Conservation (phyloP, 2,888 invertebrate genomes). For the Diloba caeruleocephala region DNA sequence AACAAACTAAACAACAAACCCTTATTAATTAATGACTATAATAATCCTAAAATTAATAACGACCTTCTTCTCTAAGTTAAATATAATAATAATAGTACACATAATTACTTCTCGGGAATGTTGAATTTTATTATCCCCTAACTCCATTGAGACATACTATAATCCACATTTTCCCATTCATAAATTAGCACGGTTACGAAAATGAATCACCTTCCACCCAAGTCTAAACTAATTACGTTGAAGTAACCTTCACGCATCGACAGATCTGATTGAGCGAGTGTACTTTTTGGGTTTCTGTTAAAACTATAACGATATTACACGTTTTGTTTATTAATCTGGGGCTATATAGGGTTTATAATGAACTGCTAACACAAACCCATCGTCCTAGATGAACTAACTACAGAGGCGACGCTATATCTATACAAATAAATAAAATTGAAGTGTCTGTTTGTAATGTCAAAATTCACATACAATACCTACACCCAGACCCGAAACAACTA, state of each 20-base stretch:
- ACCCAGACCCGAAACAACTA: too few species aligned
- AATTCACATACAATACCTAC: too few species aligned
- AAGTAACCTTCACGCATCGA: conserved; percentile 43
- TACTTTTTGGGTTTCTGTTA: conserved; percentile 20
- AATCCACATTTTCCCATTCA: conserved; percentile 30
- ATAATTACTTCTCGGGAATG: conserved; percentile 18
- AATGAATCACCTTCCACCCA: conserved; percentile 27
- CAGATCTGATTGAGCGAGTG: conserved; percentile 24
- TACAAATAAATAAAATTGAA: too few species aligned
- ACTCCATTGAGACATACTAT: conserved; percentile 22
- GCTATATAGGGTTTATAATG: background rate
- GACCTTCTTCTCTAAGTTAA: too few species aligned
- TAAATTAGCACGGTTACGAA: conserved; percentile 24
- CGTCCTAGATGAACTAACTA: too few species aligned
- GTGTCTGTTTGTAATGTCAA: too few species aligned
- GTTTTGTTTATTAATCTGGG: conserved; percentile 21
- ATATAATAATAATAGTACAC: conserved; percentile 33
- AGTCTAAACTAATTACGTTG: conserved; percentile 38
- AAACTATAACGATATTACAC: conserved; percentile 27
- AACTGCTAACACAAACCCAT: too few species aligned
- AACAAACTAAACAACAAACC: too few species aligned
- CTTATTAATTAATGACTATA: too few species aligned
- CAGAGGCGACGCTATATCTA: too few species aligned
- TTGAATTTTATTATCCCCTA: conserved; percentile 22
- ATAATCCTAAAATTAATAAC: too few species aligned